These are phyloP conservation scores for Enhydra lutris DNA, from an alignment of 2,113 vertebrate species.

Conservation along the genomic window DNA sequence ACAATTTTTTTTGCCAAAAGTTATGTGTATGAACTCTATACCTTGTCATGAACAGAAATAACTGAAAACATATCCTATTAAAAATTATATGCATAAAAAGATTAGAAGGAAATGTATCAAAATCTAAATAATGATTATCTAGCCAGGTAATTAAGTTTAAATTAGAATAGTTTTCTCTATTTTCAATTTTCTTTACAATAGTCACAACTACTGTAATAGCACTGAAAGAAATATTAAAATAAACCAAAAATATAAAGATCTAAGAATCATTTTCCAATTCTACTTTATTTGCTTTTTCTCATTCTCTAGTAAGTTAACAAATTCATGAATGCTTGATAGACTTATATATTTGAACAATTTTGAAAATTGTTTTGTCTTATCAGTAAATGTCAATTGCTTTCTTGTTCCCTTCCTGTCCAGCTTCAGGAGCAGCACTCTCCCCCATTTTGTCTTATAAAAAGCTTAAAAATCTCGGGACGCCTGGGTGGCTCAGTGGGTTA, in stretches of 20 bases:
- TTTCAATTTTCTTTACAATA: constrained; percentile 26
- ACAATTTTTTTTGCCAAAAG: neutral
- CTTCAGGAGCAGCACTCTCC: neutral
- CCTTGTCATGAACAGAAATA: neutral
- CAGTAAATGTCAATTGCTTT: neutral
- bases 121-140: neutral
- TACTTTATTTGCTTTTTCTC: neutral
- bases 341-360: neutral
- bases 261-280: neutral
- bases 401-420: neutral
- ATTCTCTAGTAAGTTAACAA: neutral
- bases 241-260: neutral
- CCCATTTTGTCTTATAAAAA: neutral
- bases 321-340: neutral
- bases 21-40: neutral
- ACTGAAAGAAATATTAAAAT: neutral
- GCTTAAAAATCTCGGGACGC: neutral
- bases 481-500: too few relatives aligned
- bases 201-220: neutral
- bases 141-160: neutral
- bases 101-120: neutral
- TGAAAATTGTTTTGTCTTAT: neutral
- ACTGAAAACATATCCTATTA: neutral
- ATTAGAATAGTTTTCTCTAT: neutral
- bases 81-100: constrained; percentile 6